These are phyloP conservation scores for Brenthis daphne DNA, from an alignment of 2,888 invertebrate genomes.

Conservation along the genomic window DNA sequence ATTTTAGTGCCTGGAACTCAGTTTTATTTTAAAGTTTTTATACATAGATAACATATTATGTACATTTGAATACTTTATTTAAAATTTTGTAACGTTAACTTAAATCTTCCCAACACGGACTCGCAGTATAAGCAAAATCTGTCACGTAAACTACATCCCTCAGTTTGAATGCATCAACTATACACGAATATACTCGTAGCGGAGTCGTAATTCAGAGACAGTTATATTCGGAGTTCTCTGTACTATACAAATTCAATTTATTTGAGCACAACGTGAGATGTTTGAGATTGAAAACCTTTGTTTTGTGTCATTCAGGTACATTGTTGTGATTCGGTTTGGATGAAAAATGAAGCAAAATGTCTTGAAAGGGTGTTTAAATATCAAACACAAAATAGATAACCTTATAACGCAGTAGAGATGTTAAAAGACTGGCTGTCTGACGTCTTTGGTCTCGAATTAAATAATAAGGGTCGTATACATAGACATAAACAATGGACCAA, in stretches of 20 bases:
- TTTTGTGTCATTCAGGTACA: constrained; percentile 13
- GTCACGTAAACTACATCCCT: constrained; percentile 21
- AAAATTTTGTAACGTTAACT: neutral
- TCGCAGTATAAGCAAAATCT: constrained; percentile 9
- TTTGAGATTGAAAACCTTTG: constrained; percentile 21
- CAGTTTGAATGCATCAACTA: constrained; percentile 18
- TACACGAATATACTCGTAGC: neutral
- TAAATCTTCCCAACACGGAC: neutral
- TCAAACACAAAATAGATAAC: too few relatives aligned
- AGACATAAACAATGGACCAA: too few relatives aligned
- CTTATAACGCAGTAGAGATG: too few relatives aligned
- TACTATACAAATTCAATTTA: constrained; percentile 11
- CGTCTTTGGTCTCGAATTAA: too few relatives aligned
- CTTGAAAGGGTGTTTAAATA: too few relatives aligned
- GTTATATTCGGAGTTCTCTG: constrained; percentile 10
- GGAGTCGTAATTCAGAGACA: constrained; percentile 11
- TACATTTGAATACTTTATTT: too few relatives aligned
- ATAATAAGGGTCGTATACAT: too few relatives aligned
- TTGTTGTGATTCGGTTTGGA: neutral
- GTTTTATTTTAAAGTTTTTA: too few relatives aligned
- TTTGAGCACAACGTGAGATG: constrained; percentile 1
- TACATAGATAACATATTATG: too few relatives aligned
- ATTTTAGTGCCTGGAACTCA: too few relatives aligned
- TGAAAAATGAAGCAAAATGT: too few relatives aligned
- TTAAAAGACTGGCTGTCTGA: too few relatives aligned